phyloP scores from a whole-genome alignment of 2,797 vertebrate species.

The Danio aesculapii region DNA sequence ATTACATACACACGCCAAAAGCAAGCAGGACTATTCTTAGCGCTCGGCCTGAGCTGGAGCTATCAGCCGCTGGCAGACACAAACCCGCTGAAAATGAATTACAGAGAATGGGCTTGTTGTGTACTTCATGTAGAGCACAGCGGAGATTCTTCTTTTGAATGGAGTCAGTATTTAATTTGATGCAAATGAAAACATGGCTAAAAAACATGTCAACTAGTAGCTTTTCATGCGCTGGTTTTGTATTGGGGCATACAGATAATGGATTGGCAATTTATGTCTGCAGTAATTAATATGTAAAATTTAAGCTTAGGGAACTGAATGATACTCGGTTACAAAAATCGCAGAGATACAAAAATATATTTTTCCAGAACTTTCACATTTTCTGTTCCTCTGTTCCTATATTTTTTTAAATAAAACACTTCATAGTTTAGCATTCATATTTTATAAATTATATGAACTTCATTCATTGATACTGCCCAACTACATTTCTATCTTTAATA shows the following conservation, averaged over 20 bases:
- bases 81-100: conserved; percentile 22
- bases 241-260: not conserved
- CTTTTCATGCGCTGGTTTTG: not conserved
- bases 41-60: conserved; percentile 17
- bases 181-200: not conserved
- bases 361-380: too few relatives aligned
- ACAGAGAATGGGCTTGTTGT: not conserved
- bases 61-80: conserved; percentile 34
- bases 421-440: too few relatives aligned
- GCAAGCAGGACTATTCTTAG: conserved; percentile 40
- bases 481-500: not conserved
- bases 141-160: not conserved
- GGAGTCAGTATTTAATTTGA: conserved; percentile 13
- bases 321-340: too few relatives aligned
- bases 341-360: too few relatives aligned
- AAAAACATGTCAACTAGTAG: not conserved
- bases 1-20: conserved; percentile 37
- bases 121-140: not conserved
- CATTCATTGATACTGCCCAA: not conserved
- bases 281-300: too few relatives aligned
- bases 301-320: too few relatives aligned
- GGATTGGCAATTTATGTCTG: not conserved
- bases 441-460: too few relatives aligned
- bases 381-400: too few relatives aligned
- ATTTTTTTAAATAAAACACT: too few relatives aligned